phyloP scores from a whole-genome alignment of 1,140 invertebrate species.

The Drosophila tristis region DNA sequence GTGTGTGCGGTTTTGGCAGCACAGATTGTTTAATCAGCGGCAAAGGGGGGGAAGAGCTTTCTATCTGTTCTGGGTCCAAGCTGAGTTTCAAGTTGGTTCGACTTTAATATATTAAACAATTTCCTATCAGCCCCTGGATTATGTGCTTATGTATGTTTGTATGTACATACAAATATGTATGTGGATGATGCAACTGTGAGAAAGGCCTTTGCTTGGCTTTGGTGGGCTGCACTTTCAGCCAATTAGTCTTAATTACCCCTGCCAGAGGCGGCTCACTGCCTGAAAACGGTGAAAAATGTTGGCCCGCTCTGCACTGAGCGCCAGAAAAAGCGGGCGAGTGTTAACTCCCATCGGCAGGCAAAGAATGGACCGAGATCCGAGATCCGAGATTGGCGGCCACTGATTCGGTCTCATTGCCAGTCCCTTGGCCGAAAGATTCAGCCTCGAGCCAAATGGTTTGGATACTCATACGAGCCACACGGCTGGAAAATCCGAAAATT shows the following conservation, averaged over 20 bases:
- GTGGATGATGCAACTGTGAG: slow-evolving; percentile 42
- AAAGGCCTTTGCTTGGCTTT: slow-evolving; percentile 30
- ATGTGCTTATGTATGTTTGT: too few relatives aligned
- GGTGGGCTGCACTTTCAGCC: slow-evolving; percentile 65
- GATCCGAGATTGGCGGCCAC: slow-evolving; percentile 48
- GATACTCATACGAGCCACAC: slow-evolving; percentile 16
- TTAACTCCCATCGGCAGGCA: slow-evolving; percentile 31
- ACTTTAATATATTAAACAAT: slow-evolving; percentile 10
- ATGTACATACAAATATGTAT: not conserved
- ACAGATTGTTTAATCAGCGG: not conserved
- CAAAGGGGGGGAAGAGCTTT: slow-evolving; percentile 33
- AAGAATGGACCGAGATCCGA: slow-evolving; percentile 47
- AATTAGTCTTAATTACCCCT: slow-evolving; percentile 78
- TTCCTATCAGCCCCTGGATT: not conserved
- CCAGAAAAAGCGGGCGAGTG: slow-evolving; percentile 57
- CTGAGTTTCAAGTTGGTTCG: not conserved
- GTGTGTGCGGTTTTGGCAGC: slow-evolving; percentile 53
- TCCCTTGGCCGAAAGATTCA: slow-evolving; percentile 42
- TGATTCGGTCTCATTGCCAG: slow-evolving; percentile 70
- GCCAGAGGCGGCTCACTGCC: slow-evolving; percentile 38
- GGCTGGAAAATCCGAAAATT: slow-evolving; percentile 56
- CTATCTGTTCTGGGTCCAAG: slow-evolving; percentile 3
- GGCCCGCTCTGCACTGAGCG: slow-evolving; percentile 1
- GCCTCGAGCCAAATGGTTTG: slow-evolving; percentile 39
- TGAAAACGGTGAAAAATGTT: slow-evolving; percentile 56